Conservation (phyloP, 1,140 invertebrate genomes). For the Tyrophagus putrescentiae region DNA sequence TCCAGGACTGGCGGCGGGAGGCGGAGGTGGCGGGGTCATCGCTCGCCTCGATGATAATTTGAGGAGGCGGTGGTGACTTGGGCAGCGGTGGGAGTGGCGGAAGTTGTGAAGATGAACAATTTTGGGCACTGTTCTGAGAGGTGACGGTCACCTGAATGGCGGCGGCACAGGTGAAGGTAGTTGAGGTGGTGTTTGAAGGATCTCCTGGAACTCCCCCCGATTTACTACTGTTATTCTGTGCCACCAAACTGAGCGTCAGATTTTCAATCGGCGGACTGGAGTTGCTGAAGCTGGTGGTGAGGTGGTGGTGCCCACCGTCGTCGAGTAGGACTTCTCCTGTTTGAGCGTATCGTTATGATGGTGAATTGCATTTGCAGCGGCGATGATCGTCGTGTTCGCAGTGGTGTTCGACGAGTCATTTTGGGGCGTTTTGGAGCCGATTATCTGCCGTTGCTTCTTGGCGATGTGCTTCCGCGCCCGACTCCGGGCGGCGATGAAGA, state of each 20-base stretch:
- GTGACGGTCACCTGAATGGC: neutral
- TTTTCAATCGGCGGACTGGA: slow-evolving; percentile 27
- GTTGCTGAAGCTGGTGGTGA: slow-evolving; percentile 30
- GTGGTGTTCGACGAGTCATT: neutral
- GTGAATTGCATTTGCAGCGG: slow-evolving; percentile 4
- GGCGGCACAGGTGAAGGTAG: neutral
- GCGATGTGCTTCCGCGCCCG: slow-evolving; percentile 54
- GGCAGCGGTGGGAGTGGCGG: neutral
- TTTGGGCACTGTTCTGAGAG: neutral
- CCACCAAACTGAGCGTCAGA: no score
- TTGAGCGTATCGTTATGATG: slow-evolving; percentile 19
- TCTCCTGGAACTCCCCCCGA: no score
- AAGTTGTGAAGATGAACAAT: no score
- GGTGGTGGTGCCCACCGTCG: no score
- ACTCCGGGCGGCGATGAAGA: slow-evolving; percentile 90
- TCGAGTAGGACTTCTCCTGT: slow-evolving; percentile 23
- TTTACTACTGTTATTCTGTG: no score
- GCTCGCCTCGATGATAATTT: slow-evolving; percentile 22
- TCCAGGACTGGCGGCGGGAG: neutral
- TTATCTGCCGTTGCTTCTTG: slow-evolving; percentile 23
- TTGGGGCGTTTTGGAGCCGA: slow-evolving; percentile 1
- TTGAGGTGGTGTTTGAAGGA: no score
- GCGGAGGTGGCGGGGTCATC: neutral
- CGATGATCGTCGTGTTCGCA: neutral
- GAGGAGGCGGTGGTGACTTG: slow-evolving; percentile 18